These are phyloP conservation scores for Mola mola DNA, from an alignment of 2,113 vertebrate species.

Conservation along the genomic window DNA sequence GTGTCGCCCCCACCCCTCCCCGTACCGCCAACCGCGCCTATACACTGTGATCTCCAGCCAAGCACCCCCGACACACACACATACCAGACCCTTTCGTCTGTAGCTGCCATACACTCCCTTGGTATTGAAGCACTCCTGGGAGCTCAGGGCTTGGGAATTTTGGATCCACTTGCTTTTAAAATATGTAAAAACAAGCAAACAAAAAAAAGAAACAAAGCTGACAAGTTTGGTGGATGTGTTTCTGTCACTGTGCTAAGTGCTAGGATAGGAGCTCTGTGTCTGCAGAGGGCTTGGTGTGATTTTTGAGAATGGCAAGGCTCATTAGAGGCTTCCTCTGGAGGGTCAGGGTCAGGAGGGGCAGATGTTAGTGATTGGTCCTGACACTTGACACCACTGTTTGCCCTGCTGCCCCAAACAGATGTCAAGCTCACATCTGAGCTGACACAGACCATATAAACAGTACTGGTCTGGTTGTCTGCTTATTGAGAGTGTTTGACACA, in stretches of 20 bases:
- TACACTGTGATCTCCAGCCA: slow-evolving; percentile 67
- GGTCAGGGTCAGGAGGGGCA: slow-evolving; percentile 62
- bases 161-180: slow-evolving; percentile 22
- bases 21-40: slow-evolving; percentile 32
- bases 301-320: slow-evolving; percentile 56
- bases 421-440: slow-evolving; percentile 27
- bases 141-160: slow-evolving; percentile 21
- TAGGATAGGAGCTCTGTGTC: slow-evolving; percentile 30
- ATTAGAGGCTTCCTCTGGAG: slow-evolving; percentile 67
- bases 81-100: slow-evolving; percentile 7
- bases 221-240: slow-evolving; percentile 49
- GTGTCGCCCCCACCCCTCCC: slow-evolving; percentile 47
- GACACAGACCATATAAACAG: neutral
- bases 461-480: neutral
- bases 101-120: slow-evolving; percentile 41
- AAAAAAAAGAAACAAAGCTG: slow-evolving; percentile 22
- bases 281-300: slow-evolving; percentile 38
- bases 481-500: neutral
- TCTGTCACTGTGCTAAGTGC: slow-evolving; percentile 20
- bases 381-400: slow-evolving; percentile 24
- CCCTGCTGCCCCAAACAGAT: slow-evolving; percentile 34
- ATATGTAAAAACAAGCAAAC: slow-evolving; percentile 5
- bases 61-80: slow-evolving; percentile 8
- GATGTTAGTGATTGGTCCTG: slow-evolving; percentile 65
- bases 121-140: slow-evolving; percentile 34